Evolutionary conservation across 2,797 vertebrate species (phyloP), one percentile per base, ranked within the genome.

Genomic region (Tangara arthus): DNA sequence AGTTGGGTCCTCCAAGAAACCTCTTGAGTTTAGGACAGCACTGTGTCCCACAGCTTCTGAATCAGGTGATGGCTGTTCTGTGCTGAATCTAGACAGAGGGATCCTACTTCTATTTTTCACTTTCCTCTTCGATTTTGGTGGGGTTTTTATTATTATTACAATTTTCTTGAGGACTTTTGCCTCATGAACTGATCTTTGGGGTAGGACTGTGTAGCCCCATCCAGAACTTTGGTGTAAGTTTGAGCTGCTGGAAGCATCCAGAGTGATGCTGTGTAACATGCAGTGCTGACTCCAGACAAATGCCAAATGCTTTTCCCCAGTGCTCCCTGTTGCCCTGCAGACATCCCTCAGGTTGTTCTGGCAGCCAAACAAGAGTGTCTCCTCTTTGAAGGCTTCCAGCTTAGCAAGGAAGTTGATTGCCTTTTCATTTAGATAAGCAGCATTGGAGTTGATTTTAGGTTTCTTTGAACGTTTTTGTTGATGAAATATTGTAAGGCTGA

Each of bases 381-480:
- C 53, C 41, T 17, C 64, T 84, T 44, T 15, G 28, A 71, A 89
- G 47, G 13, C 46, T 71, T 69, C 32, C 57, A 52, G 28, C 44
- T 65, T 57, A 79, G 49, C 50, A 35, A 63, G 32, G 59, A 82
- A 56, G 35, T 37, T 26, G 27, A 37, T 61, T 20, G 16, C 8
- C 32, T 79, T 83, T 89, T 94, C 81, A 20, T 18, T 53, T 41
- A 60, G 34, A 50, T 75, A 64, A 42, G 66, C 61, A 76, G 22
- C 37, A 24, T 20, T 56, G 37, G 37, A 56, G 41, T 80, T 81
- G 32, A 56, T 86, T 56, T 88, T 59, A 57, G n/a, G 35, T 77
- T 94, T 73, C 70, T 92, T 81, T 63, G 80, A 93, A 79, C 1
- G 0, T 71, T 93, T 94, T 86, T 90, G 44, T 89, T 94, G 63